phyloP scores from a whole-genome alignment of 2,113 vertebrate genomes.

The Brachyhypopomus gauderio region DNA sequence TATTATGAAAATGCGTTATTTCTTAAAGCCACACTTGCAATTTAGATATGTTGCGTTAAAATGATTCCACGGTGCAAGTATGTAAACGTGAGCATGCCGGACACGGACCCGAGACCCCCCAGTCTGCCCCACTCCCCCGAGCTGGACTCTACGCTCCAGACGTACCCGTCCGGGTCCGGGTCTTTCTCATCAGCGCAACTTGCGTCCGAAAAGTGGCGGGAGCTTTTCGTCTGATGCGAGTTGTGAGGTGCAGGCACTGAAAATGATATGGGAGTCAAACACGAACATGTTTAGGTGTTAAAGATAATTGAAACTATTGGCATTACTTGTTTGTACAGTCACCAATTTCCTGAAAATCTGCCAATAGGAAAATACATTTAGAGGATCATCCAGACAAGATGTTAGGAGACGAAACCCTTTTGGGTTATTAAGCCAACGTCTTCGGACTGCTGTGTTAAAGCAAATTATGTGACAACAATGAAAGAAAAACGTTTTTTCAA shows the following conservation, averaged over 20 bases:
- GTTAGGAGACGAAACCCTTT: conserved; percentile 63
- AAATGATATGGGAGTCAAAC: not conserved
- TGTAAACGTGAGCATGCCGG: no score
- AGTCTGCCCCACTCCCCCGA: no score
- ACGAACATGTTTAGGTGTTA: not conserved
- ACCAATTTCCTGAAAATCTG: conserved; percentile 23
- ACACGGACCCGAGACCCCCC: not conserved
- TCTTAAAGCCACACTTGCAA: not conserved
- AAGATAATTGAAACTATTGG: not conserved
- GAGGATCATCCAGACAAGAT: conserved; percentile 37
- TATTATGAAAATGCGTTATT: not conserved
- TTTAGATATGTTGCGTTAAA: not conserved
- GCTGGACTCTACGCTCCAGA: not conserved
- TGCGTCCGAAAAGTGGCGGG: not conserved
- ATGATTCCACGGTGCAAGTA: no score
- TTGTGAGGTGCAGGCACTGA: not conserved
- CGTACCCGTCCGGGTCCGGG: not conserved
- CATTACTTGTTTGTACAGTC: conserved; percentile 31
- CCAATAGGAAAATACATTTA: conserved; percentile 37
- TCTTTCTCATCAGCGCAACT: not conserved
- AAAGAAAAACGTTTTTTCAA: conserved; percentile 67
- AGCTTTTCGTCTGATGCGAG: not conserved
- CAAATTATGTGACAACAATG: conserved; percentile 69
- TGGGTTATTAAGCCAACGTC: conserved; percentile 60
- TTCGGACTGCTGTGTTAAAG: conserved; percentile 61